Evolutionary conservation across 2,888 invertebrate species (phyloP).

Genomic region (Drosophila buzzatii): DNA sequence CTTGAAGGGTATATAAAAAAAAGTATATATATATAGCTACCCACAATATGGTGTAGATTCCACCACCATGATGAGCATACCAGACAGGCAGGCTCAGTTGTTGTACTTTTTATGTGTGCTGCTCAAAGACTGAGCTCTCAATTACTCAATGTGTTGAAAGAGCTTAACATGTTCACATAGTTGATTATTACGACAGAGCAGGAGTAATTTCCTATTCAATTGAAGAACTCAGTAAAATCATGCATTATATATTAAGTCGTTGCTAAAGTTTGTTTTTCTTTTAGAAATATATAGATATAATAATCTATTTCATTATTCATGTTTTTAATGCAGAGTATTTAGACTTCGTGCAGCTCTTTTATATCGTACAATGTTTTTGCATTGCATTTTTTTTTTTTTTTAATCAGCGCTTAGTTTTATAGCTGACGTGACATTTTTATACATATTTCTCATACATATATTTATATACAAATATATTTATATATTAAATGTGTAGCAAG

Average conservation of each 20-base stretch:
- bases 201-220: not conserved
- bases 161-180: not conserved
- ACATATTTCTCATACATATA: slow-evolving; percentile 17
- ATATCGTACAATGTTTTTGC: slow-evolving; percentile 3
- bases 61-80: slow-evolving; percentile 24
- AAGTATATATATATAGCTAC: not conserved
- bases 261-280: not conserved
- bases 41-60: not conserved
- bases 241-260: not conserved
- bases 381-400: slow-evolving; percentile 46
- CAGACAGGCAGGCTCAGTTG: slow-evolving; percentile 8
- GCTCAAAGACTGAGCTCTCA: slow-evolving; percentile 13
- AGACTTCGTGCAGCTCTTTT: not conserved
- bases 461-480: slow-evolving; percentile 31
- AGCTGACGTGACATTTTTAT: slow-evolving; percentile 71
- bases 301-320: not conserved
- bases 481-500: slow-evolving; percentile 10
- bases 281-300: not conserved
- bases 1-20: slow-evolving; percentile 35
- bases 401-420: slow-evolving; percentile 59
- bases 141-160: slow-evolving; percentile 2
- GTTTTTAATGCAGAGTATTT: slow-evolving; percentile 9
- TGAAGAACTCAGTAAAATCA: not conserved
- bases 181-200: not conserved
- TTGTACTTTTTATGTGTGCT: not conserved